A percentile compares a stretch with the other conserved stretches of the same genome.
Conservation (phyloP, 2,797 vertebrate genomes). For the Sebastiscus albofasciatus region DNA sequence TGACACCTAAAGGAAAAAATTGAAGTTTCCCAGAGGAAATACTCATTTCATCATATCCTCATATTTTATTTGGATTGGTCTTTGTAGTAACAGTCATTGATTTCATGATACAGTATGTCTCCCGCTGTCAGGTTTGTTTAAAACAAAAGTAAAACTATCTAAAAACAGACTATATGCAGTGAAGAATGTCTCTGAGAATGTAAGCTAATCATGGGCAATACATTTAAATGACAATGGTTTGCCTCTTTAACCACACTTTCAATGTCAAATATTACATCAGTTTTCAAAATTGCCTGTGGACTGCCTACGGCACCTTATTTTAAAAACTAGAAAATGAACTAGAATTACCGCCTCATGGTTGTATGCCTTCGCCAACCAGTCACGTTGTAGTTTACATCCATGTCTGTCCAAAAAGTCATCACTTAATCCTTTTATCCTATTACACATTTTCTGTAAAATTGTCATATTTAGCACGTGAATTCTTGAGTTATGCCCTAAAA, state of each 20-base stretch:
- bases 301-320: background rate
- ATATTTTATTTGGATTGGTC: background rate
- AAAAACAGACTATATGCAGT: background rate
- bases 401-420: no score
- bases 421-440: no score
- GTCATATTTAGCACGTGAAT: no score
- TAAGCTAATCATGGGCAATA: background rate
- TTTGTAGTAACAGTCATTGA: background rate
- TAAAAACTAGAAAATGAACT: background rate
- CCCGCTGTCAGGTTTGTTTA: background rate
- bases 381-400: no score
- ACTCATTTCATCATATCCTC: background rate
- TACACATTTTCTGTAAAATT: no score
- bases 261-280: constrained; percentile 9
- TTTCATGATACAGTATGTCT: background rate
- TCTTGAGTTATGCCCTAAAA: no score
- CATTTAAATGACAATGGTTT: background rate
- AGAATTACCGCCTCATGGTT: no score
- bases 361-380: no score
- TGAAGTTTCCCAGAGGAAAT: background rate
- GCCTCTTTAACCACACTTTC: background rate
- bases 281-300: background rate
- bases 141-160: background rate
- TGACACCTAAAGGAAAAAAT: background rate
- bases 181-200: background rate